A percentile compares a stretch with the other conserved stretches of the same genome.
Conservation (phyloP, 2,113 vertebrate species). For the Trematocara variabile region DNA sequence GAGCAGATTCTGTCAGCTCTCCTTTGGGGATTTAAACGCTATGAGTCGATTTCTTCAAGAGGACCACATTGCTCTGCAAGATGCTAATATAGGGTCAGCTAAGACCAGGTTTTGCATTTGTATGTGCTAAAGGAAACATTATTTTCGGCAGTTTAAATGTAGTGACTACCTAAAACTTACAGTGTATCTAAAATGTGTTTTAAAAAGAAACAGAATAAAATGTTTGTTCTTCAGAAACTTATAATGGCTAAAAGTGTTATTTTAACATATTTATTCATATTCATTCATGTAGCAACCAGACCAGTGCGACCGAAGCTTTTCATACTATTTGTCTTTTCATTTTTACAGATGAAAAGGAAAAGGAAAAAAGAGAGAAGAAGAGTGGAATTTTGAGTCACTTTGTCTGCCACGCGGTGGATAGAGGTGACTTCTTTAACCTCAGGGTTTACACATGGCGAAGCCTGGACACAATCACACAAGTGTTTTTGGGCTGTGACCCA, state of each 20-base stretch:
- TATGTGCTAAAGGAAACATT: background rate
- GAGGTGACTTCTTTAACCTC: conserved; percentile 42
- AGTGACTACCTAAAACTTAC: background rate
- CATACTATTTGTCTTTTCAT: background rate
- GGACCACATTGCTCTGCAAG: background rate
- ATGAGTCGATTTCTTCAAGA: background rate
- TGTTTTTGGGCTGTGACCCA: conserved; percentile 67
- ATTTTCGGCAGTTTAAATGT: background rate
- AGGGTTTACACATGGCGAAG: conserved; percentile 23
- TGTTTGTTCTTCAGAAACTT: background rate
- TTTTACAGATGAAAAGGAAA: background rate
- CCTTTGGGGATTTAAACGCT: background rate
- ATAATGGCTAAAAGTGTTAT: background rate
- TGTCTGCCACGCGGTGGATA: background rate
- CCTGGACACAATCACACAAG: conserved; percentile 56
- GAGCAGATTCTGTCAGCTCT: background rate
- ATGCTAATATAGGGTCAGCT: background rate
- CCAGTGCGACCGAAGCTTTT: background rate
- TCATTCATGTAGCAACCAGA: background rate
- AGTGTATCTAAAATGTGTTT: background rate
- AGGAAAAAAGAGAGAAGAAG: background rate
- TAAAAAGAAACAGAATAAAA: background rate
- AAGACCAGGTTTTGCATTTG: background rate
- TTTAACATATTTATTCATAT: background rate
- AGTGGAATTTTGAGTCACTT: background rate